Evolutionary conservation across 2,113 vertebrate genomes (phyloP).

Genomic region (Antidorcas marsupialis): DNA sequence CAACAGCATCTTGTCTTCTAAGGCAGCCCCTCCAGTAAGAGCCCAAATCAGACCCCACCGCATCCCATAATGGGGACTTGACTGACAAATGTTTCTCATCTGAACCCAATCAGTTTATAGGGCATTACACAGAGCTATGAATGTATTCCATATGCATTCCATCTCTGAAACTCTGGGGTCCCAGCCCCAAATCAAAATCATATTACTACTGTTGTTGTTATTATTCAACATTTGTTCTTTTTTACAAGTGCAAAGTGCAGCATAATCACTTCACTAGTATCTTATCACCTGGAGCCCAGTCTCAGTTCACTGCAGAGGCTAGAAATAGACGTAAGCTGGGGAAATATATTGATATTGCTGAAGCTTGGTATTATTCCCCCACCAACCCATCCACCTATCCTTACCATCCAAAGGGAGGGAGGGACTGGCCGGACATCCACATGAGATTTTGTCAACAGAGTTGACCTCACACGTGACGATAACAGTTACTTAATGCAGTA

Average conservation of each 20-base stretch:
- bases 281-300: background rate
- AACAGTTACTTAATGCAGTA: background rate
- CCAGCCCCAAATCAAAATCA: constrained; percentile 39
- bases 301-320: background rate
- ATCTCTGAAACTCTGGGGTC: background rate
- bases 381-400: background rate
- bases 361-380: background rate
- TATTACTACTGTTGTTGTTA: constrained; percentile 9
- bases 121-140: background rate
- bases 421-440: background rate
- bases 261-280: background rate
- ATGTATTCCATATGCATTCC: constrained; percentile 40
- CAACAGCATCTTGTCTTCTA: background rate
- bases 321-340: background rate
- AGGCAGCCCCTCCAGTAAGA: background rate
- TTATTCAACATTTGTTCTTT: constrained; percentile 45
- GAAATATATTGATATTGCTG: background rate
- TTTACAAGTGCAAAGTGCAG: background rate
- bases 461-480: too few relatives aligned
- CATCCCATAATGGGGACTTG: constrained; percentile 33
- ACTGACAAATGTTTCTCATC: constrained; percentile 60
- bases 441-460: background rate
- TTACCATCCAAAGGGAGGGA: background rate
- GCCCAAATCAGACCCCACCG: background rate
- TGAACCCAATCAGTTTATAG: constrained; percentile 30